Percentiles rank a stretch among this genome's conserved stretches.
Conservation (phyloP, 2,113 vertebrate genomes). For the Nannospalax galili region DNA sequence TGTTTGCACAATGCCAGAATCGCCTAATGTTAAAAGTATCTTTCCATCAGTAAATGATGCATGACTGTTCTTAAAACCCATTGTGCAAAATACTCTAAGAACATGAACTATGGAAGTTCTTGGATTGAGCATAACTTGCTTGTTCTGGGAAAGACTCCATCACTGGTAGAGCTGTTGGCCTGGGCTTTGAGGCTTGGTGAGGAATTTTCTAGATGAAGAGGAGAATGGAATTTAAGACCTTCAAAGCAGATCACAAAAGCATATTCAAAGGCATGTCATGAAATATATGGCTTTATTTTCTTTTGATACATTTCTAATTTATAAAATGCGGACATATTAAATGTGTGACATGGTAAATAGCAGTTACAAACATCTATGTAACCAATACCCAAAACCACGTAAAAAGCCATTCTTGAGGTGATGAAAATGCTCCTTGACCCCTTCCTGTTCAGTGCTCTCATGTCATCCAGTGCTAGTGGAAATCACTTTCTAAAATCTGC, state of each 20-base stretch:
- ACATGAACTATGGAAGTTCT: background rate
- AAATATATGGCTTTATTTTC: background rate
- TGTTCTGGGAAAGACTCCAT: background rate
- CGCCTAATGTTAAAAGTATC: background rate
- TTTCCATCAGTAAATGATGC: background rate
- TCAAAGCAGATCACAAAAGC: slow-evolving; percentile 3
- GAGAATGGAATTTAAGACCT: background rate
- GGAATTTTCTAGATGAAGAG: slow-evolving; percentile 14
- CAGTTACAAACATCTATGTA: background rate
- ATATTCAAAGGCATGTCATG: background rate
- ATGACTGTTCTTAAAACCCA: background rate
- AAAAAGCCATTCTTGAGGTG: background rate
- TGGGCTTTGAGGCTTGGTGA: slow-evolving; percentile 1
- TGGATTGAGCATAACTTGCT: background rate
- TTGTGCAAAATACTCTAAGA: background rate
- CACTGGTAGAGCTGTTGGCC: background rate
- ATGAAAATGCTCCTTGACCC: background rate
- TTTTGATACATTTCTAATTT: background rate
- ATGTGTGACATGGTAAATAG: background rate
- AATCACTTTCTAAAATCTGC: background rate
- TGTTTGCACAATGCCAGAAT: background rate
- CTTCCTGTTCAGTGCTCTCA: background rate
- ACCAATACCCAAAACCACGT: background rate
- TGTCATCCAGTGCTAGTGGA: background rate
- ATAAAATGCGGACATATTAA: background rate